Evolutionary conservation across 2,888 invertebrate genomes (phyloP), one percentile per base, ranked within the genome.

Genomic region (Philaethria dido): DNA sequence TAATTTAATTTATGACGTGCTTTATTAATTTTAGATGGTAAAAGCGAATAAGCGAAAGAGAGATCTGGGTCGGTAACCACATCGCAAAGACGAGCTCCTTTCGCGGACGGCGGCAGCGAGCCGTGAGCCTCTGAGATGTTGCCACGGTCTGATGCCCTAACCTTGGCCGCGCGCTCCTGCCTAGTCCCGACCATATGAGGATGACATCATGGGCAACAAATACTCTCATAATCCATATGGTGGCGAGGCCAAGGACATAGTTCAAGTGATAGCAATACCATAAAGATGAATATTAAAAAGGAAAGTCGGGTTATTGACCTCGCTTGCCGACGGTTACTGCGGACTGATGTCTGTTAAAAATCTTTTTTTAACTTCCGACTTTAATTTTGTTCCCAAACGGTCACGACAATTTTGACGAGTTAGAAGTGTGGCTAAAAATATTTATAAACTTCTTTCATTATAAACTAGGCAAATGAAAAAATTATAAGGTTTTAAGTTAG

Each of bases 141-240:
- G 87, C 81, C 83, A 90, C 90, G 91, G 89, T 92, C 91, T 86
- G 86, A 76, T 83, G 85, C 74, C 73, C 80, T 82, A 87, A 89
- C 92, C 92, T 92, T 92, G 90, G 85, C 81, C 81, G 77, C 72
- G 78, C 82, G 80, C 85, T 89, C 88, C 89, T 82, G 84, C 77
- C 75, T 80, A 73, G 80, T 88, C 88, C 89, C 79, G 81, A 74
- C 73, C 78, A 76, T 75, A 80, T 81, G 82, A 79, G 73, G 77
- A 81, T 91, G 89, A 92, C 88, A 90, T 92, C 91, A 92, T 78
- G 82, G 71, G 74, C 75, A 70, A 78, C 81, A 82, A 81, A 76
- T 80, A 79, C 78, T 74, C 75, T 76, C 75, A 74, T 74, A 78
- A 74, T 70, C 75, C 75, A 77, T 76, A 69, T 74, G 16, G 54